A percentile compares a stretch with the other conserved stretches of the same genome.
These are phyloP conservation scores for Drosophila helvetica DNA, from an alignment of 2,888 invertebrate species.

Conservation along the genomic window DNA sequence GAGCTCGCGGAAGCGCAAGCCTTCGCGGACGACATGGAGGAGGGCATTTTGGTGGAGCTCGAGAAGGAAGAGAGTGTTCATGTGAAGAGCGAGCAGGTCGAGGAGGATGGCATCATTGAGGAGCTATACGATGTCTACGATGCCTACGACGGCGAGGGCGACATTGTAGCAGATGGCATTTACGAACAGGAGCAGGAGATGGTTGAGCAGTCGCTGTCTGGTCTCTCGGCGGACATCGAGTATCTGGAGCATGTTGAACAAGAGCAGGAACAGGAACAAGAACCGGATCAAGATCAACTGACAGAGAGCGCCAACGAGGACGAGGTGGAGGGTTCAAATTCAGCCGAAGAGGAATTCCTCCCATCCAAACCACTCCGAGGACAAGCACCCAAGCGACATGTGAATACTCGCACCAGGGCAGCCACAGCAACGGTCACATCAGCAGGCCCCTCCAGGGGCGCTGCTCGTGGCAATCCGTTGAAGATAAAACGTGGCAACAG, in stretches of 20 bases:
- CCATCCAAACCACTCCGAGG: slow-evolving; percentile 45
- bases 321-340: slow-evolving; percentile 52
- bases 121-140: slow-evolving; percentile 78
- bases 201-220: slow-evolving; percentile 58
- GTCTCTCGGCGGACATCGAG: slow-evolving; percentile 72
- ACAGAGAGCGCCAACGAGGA: slow-evolving; percentile 74
- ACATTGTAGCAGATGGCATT: slow-evolving; percentile 46
- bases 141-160: slow-evolving; percentile 73
- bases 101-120: slow-evolving; percentile 76
- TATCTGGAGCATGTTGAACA: slow-evolving; percentile 75
- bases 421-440: slow-evolving; percentile 10
- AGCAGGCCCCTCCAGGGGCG: slow-evolving; percentile 8
- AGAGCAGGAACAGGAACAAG: slow-evolving; percentile 44
- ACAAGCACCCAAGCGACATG: slow-evolving; percentile 40
- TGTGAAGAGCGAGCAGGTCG: slow-evolving; percentile 71
- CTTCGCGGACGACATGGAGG: slow-evolving; percentile 28
- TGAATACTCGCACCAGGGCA: slow-evolving; percentile 38
- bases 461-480: background rate
- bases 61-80: slow-evolving; percentile 56
- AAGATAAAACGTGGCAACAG: slow-evolving; percentile 51
- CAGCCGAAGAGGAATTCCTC: slow-evolving; percentile 74
- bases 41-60: slow-evolving; percentile 43
- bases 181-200: slow-evolving; percentile 51
- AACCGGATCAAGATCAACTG: slow-evolving; percentile 58
- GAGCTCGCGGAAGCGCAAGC: slow-evolving; percentile 16